Conservation (phyloP, 1,140 invertebrate species). For the Leptinotarsa defecta region DNA sequence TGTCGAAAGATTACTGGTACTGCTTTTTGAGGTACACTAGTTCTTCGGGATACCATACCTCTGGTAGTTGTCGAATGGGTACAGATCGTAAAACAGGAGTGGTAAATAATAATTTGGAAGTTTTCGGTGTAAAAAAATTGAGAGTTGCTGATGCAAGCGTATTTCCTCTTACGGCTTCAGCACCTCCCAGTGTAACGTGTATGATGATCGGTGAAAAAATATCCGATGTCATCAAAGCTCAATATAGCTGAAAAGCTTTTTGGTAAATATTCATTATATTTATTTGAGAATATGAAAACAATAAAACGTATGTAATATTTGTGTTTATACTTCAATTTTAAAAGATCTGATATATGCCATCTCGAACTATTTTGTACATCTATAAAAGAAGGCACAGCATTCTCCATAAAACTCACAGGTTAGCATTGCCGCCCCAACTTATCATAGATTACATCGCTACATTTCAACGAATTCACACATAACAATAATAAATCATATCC, state of each 20-base stretch:
- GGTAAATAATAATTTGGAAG: conserved; percentile 37
- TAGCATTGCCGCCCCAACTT: too few relatives aligned
- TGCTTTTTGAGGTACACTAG: conserved; percentile 46
- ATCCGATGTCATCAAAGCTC: conserved; percentile 57
- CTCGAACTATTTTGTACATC: too few relatives aligned
- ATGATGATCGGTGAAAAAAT: conserved; percentile 67
- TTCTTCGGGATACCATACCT: conserved; percentile 48
- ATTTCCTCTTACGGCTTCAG: conserved; percentile 40
- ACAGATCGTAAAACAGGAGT: conserved; percentile 29
- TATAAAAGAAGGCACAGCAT: too few relatives aligned
- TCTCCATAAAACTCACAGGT: too few relatives aligned
- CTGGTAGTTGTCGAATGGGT: conserved; percentile 52
- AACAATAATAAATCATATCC: too few relatives aligned
- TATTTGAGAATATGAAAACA: too few relatives aligned
- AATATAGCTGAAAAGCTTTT: not conserved
- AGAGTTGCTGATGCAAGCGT: conserved; percentile 50
- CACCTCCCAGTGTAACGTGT: conserved; percentile 59
- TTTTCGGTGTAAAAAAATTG: conserved; percentile 41
- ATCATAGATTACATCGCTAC: too few relatives aligned
- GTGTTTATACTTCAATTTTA: too few relatives aligned
- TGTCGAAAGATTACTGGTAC: conserved; percentile 45
- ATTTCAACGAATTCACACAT: too few relatives aligned
- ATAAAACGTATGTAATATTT: too few relatives aligned
- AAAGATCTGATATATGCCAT: too few relatives aligned
- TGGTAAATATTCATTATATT: too few relatives aligned